Conservation (phyloP, 2,888 invertebrate genomes). For the Cosmorhoe ocellata region DNA sequence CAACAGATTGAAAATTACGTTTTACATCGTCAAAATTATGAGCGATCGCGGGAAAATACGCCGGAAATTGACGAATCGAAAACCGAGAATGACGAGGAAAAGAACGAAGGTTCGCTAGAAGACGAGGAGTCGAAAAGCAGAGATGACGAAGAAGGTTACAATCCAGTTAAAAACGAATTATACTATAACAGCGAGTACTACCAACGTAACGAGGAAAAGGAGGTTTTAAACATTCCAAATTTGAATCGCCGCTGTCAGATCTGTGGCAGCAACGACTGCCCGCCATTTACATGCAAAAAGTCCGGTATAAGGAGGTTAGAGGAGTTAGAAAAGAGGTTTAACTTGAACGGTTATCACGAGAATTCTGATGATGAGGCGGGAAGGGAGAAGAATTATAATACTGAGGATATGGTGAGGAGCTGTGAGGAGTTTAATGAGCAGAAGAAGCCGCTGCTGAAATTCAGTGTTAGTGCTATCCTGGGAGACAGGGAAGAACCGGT, state of each 20-base stretch:
- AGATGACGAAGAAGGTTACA: slow-evolving; percentile 56
- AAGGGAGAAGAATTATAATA: slow-evolving; percentile 48
- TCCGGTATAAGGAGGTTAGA: slow-evolving; percentile 69
- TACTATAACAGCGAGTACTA: slow-evolving; percentile 64
- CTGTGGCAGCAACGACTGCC: slow-evolving; percentile 82
- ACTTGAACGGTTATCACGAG: slow-evolving; percentile 65
- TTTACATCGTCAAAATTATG: slow-evolving; percentile 57
- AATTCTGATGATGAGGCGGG: slow-evolving; percentile 67
- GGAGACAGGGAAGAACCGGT: slow-evolving; percentile 82
- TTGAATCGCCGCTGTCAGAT: slow-evolving; percentile 73
- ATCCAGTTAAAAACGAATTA: slow-evolving; percentile 58
- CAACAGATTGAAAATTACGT: slow-evolving; percentile 76
- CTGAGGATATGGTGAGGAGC: slow-evolving; percentile 69
- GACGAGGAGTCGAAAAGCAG: slow-evolving; percentile 66
- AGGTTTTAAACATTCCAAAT: slow-evolving; percentile 69
- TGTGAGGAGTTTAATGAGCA: slow-evolving; percentile 70
- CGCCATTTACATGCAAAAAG: slow-evolving; percentile 74
- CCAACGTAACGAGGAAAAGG: slow-evolving; percentile 59
- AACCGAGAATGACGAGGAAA: slow-evolving; percentile 52
- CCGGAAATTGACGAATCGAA: slow-evolving; percentile 67
- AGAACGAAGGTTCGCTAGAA: slow-evolving; percentile 15
- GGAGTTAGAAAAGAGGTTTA: slow-evolving; percentile 71
- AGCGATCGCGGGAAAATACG: slow-evolving; percentile 61
- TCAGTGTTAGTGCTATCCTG: slow-evolving; percentile 95
- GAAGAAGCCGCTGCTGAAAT: slow-evolving; percentile 91